phyloP scores from a whole-genome alignment of 2,888 invertebrate genomes.

The Cybosia mesomella region DNA sequence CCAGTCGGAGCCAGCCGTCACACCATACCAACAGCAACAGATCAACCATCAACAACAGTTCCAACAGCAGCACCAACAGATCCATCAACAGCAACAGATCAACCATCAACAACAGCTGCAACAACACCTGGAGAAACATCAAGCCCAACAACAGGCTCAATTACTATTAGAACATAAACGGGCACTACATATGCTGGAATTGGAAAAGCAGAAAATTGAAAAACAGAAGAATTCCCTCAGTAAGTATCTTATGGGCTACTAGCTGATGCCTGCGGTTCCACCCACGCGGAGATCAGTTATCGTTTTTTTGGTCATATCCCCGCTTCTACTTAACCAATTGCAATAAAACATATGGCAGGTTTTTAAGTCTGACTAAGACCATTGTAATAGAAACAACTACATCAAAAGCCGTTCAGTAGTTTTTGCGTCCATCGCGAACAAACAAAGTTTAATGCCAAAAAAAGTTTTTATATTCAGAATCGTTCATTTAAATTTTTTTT shows the following conservation, averaged over 20 bases:
- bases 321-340: no score
- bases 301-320: no score
- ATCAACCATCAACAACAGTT: conserved; percentile 1
- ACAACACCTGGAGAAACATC: conserved; percentile 9
- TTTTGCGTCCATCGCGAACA: no score
- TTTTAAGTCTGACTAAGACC: no score
- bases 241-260: conserved; percentile 53
- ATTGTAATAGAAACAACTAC: no score
- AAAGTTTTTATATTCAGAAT: no score
- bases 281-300: no score
- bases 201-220: conserved; percentile 53
- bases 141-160: conserved; percentile 20
- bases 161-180: conserved; percentile 39
- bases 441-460: no score
- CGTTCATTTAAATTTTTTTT: no score
- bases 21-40: conserved; percentile 3
- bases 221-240: conserved; percentile 54
- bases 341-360: no score
- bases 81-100: conserved; percentile 7
- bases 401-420: no score
- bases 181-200: conserved; percentile 42
- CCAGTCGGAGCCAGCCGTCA: conserved; percentile 9
- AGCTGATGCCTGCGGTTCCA: no score
- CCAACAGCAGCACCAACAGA: background rate
- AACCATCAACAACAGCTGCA: conserved; percentile 10